Percentiles rank a stretch among this genome's conserved stretches.
Conservation (phyloP, 2,113 vertebrate genomes). For the Sula dactylatra region DNA sequence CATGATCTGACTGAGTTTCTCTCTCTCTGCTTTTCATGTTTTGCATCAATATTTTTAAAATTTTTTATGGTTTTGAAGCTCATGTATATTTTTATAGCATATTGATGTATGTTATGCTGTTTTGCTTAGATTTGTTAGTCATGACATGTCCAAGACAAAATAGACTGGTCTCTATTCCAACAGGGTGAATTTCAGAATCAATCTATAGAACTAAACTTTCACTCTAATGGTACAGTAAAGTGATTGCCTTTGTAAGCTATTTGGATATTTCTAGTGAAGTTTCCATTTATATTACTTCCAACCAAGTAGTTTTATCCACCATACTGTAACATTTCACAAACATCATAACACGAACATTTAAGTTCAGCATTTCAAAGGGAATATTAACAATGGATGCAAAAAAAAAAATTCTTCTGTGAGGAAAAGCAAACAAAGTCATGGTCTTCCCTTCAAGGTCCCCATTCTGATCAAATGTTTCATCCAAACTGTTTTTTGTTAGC, state of each 20-base stretch:
- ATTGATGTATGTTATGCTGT: not conserved
- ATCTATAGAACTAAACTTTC: not conserved
- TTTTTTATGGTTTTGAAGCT: not conserved
- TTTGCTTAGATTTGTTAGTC: not conserved
- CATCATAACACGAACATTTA: not conserved
- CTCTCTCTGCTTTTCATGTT: not conserved
- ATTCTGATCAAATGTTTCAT: not conserved
- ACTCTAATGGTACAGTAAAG: not conserved
- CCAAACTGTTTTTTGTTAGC: not conserved
- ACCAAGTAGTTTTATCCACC: not conserved
- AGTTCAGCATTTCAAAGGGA: not conserved
- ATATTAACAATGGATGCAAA: not conserved
- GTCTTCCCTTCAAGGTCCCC: not conserved
- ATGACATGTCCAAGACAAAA: not conserved
- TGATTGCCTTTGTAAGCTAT: not conserved
- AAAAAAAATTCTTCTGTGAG: not conserved
- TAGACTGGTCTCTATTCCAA: not conserved
- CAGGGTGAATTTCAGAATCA: not conserved
- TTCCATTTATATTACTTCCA: not conserved
- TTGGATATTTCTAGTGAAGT: not conserved
- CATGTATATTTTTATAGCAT: not conserved
- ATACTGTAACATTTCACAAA: not conserved
- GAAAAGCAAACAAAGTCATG: not conserved
- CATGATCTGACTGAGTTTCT: not conserved
- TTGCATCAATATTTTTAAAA: not conserved